phyloP scores from a whole-genome alignment of 1,140 invertebrate genomes.

The Homalodisca vitripennis region DNA sequence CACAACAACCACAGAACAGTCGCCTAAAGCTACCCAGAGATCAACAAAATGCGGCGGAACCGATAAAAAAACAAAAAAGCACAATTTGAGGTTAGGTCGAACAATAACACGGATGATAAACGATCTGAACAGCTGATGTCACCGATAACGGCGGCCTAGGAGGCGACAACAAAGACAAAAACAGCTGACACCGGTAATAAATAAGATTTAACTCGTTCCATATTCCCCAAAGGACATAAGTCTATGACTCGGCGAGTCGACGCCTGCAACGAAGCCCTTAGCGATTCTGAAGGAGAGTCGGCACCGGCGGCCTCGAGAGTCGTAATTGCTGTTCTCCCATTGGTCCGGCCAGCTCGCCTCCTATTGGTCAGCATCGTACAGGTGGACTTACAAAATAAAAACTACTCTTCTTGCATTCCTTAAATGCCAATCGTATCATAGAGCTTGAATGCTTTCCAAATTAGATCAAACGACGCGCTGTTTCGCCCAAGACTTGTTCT shows the following conservation, averaged over 20 bases:
- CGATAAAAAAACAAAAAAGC: neutral
- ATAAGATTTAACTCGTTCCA: conserved; percentile 20
- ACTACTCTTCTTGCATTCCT: conserved; percentile 20
- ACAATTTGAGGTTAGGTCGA: conserved; percentile 3
- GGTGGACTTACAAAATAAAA: conserved; percentile 21
- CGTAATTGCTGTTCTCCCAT: conserved; percentile 8
- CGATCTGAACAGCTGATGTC: neutral
- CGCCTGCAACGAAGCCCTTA: conserved; percentile 11
- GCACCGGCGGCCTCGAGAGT: conserved; percentile 2
- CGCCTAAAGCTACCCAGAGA: no score
- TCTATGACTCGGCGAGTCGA: neutral
- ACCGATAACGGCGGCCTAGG: conserved; percentile 1
- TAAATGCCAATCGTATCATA: conserved; percentile 25
- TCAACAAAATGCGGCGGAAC: neutral
- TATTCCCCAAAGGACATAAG: conserved; percentile 25
- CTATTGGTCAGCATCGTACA: conserved; percentile 1
- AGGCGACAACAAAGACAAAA: conserved; percentile 16
- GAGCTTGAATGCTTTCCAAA: conserved; percentile 10
- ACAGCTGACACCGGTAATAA: conserved; percentile 15
- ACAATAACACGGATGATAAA: conserved; percentile 14
- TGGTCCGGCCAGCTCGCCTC: conserved; percentile 4
- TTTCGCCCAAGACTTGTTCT: neutral
- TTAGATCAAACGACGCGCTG: neutral
- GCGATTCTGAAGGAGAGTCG: neutral
- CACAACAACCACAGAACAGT: neutral